Conservation (phyloP, 1,140 invertebrate species). For the Odontomachus brunneus region DNA sequence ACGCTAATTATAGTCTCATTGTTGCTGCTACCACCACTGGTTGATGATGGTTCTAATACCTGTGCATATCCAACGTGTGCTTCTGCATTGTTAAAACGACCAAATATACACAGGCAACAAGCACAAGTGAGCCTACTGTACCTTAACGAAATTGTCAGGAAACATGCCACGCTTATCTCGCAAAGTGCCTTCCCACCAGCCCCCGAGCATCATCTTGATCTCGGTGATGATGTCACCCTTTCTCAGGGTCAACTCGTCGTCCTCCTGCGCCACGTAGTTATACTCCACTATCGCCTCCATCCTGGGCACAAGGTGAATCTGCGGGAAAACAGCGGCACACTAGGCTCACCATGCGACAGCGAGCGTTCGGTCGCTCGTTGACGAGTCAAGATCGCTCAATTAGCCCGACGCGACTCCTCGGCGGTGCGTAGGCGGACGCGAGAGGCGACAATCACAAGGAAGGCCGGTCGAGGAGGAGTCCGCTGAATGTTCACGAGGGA, state of each 20-base stretch:
- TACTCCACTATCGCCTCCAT: conserved; percentile 93
- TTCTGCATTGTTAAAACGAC: neutral
- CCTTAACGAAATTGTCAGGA: conserved; percentile 97
- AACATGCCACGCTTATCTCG: conserved; percentile 96
- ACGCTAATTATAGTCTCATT: conserved; percentile 47
- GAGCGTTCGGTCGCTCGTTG: conserved; percentile 31
- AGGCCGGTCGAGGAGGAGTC: neutral
- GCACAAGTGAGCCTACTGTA: conserved; percentile 74
- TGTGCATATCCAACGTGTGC: neutral
- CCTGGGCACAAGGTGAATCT: conserved; percentile 34
- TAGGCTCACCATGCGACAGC: conserved; percentile 24
- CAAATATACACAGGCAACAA: neutral
- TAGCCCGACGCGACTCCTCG: no score
- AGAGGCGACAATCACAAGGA: neutral
- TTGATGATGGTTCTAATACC: conserved; percentile 52
- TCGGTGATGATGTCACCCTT: conserved; percentile 96
- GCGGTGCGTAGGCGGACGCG: neutral
- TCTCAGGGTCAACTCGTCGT: conserved; percentile 93
- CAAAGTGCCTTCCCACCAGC: conserved; percentile 99
- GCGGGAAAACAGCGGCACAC: conserved; percentile 10
- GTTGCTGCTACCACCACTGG: conserved; percentile 62
- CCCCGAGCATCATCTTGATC: conserved; percentile 93
- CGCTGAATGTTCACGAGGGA: conserved; percentile 2
- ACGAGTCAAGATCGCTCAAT: neutral
- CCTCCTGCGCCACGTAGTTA: conserved; percentile 92